Evolutionary conservation across 2,888 invertebrate genomes (phyloP), one percentile per base, ranked within the genome.

Genomic region (Dysmachus trigonus): DNA sequence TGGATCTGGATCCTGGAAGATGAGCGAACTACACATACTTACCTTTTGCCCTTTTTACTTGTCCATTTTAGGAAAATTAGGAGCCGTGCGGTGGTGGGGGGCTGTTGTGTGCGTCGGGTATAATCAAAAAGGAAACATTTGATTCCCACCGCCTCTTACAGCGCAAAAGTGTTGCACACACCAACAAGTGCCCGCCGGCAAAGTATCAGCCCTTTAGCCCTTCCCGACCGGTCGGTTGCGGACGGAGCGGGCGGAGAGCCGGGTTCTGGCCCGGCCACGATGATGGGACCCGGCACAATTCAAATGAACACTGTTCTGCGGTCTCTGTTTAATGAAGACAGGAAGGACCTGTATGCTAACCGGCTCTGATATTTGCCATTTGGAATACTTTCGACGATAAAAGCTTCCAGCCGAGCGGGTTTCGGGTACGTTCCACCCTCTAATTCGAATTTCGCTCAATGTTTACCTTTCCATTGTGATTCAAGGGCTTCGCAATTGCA

Each of bases 111-210:
- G 86, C 83, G 85, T 76, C 41, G 86, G 86, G 86, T 86, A 85
- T 87, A 87, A 87, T 87, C 86, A 87, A 87, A 87, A 87, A 86
- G 86, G 87, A 87, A 87, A 87, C 86, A 86, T 86, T 87, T 87
- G 86, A 86, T 86, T 41, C 85, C 31, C 72, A 35, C 77, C 62
- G 51, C 86, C 62, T 62, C 62, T 31, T 73, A 83, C 38, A 72
- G 83, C 27, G 38, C 72, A 83, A 27, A 27, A 72, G 38, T 83
- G 72, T 38, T 83, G 62, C 76, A 83, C 76, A 83, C 73, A 85
- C 85, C 86, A 87, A 87, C 87, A 87, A 87, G 86, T 87, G 87
- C 87, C 87, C 18, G 76, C 76, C 71, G 85, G 85, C 86, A 73
- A 41, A 47, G 77, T 62, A 82, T 62, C 81, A 62, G 35, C 74